Conservation (phyloP, 2,888 invertebrate species). For the Masnerella sp. region DNA sequence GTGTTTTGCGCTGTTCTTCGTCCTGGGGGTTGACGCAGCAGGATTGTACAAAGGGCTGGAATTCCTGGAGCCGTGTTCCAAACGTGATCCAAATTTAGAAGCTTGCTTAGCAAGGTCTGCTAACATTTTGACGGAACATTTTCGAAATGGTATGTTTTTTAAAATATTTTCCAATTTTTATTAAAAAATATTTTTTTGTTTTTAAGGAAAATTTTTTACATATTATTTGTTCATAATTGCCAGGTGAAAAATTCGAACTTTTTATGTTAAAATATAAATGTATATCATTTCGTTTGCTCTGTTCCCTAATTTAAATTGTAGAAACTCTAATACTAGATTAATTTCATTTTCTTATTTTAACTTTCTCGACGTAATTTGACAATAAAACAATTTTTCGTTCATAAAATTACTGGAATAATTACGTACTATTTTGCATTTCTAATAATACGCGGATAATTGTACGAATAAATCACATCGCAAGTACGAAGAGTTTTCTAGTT, state of each 20-base stretch:
- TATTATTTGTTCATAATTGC: too few species aligned
- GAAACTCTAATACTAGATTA: constrained; percentile 5
- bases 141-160: constrained; percentile 82
- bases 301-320: not conserved
- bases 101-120: constrained; percentile 86
- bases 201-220: too few species aligned
- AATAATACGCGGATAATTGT: constrained; percentile 10
- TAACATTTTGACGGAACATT: constrained; percentile 85
- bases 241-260: too few species aligned
- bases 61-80: constrained; percentile 87
- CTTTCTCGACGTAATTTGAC: constrained; percentile 22
- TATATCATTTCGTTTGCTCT: not conserved
- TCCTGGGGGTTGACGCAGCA: constrained; percentile 62
- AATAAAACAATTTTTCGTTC: constrained; percentile 18
- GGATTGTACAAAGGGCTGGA: constrained; percentile 77
- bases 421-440: not conserved
- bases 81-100: constrained; percentile 82
- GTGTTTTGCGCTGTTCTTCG: constrained; percentile 53
- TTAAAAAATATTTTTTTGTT: constrained; percentile 4
- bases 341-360: constrained; percentile 3
- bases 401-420: constrained; percentile 16
- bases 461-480: constrained; percentile 15
- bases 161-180: not conserved
- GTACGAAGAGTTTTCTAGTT: constrained; percentile 1
- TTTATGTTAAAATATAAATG: too few species aligned